Evolutionary conservation across 2,797 vertebrate species (phyloP).

Genomic region (Lindbergichthys nudifrons): DNA sequence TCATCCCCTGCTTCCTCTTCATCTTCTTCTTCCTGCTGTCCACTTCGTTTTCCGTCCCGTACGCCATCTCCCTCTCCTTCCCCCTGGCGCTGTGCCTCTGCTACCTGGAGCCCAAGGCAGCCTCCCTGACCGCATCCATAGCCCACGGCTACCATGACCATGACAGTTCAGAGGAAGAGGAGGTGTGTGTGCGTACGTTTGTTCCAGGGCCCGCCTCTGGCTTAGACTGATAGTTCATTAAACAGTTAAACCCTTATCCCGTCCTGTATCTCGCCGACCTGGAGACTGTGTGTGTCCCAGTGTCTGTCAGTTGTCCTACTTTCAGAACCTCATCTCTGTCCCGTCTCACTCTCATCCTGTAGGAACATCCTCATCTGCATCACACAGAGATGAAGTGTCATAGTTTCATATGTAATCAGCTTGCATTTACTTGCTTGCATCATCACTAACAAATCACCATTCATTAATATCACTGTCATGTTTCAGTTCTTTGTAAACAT

Average conservation of each 20-base stretch:
- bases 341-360: conserved; percentile 69
- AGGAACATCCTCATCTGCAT: conserved; percentile 68
- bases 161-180: conserved; percentile 99
- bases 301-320: conserved; percentile 91
- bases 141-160: conserved; percentile 95
- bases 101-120: conserved; percentile 99
- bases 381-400: conserved; percentile 66
- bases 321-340: conserved; percentile 97
- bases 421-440: conserved; percentile 13
- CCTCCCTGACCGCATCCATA: conserved; percentile 97
- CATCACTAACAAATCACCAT: conserved; percentile 7
- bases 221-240: conserved; percentile 54
- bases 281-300: conserved; percentile 80
- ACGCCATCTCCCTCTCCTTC: conserved; percentile 98
- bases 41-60: conserved; percentile 98
- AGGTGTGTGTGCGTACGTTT: conserved; percentile 76
- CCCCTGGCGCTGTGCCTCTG: conserved; percentile 99
- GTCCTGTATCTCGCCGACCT: conserved; percentile 66
- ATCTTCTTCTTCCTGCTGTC: conserved; percentile 99
- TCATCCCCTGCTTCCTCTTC: conserved; percentile 98
- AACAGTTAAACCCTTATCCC: conserved; percentile 56
- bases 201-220: conserved; percentile 76
- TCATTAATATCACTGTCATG: conserved; percentile 1
- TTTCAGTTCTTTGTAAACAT: background rate
- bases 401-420: conserved; percentile 55